Percentiles rank a stretch among this genome's conserved stretches.
Evolutionary conservation across 2,797 vertebrate genomes (phyloP).

Genomic region (Pipistrellus kuhlii): DNA sequence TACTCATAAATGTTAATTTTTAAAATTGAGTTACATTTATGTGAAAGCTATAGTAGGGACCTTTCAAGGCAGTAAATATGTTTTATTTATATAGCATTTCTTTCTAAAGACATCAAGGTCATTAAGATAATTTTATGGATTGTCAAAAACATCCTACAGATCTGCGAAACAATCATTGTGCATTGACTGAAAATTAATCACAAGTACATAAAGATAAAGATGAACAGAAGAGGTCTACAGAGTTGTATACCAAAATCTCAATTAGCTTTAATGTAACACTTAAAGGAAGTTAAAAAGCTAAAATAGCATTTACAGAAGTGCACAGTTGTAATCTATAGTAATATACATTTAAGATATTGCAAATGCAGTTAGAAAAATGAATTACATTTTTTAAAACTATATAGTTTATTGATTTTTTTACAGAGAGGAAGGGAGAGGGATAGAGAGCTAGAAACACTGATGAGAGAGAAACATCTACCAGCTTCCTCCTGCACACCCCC

Average conservation of each 20-base stretch:
- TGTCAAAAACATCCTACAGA: not conserved
- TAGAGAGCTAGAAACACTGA: too few relatives aligned
- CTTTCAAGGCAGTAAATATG: not conserved
- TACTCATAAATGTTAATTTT: not conserved
- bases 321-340: not conserved
- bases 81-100: not conserved
- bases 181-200: not conserved
- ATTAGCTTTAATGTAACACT: not conserved
- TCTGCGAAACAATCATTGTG: not conserved
- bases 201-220: not conserved
- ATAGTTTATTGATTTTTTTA: too few relatives aligned
- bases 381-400: not conserved
- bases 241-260: not conserved
- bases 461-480: too few relatives aligned
- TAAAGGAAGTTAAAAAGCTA: not conserved
- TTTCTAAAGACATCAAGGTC: not conserved
- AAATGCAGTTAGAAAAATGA: not conserved
- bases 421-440: too few relatives aligned
- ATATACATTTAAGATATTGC: not conserved
- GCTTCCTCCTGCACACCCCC: too few relatives aligned
- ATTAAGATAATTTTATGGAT: slow-evolving; percentile 6
- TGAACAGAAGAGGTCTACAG: not conserved
- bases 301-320: not conserved
- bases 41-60: not conserved
- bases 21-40: not conserved